Conservation (phyloP, 2,113 vertebrate genomes). For the Junco hyemalis region DNA sequence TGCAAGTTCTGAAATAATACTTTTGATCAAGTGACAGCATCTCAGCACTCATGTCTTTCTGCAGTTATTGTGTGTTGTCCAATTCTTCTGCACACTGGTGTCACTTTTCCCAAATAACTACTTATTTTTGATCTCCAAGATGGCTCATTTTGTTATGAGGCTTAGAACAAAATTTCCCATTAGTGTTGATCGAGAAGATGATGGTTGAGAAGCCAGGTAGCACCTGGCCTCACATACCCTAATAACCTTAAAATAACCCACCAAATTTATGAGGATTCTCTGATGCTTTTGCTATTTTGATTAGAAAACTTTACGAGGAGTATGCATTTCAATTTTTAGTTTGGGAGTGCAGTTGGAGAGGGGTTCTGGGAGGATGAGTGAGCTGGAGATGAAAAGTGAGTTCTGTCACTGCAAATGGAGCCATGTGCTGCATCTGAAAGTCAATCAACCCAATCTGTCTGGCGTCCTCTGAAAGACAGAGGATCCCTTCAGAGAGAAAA, state of each 20-base stretch:
- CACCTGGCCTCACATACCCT: background rate
- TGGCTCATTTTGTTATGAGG: background rate
- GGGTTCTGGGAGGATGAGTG: background rate
- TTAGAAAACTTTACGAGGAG: background rate
- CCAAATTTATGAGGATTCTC: background rate
- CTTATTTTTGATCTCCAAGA: background rate
- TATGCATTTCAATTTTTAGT: background rate
- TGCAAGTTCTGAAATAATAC: background rate
- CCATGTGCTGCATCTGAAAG: constrained; percentile 11
- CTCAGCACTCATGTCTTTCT: background rate
- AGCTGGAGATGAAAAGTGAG: background rate
- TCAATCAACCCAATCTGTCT: background rate
- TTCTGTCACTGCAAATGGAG: background rate
- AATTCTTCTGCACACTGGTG: background rate
- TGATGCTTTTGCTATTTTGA: background rate
- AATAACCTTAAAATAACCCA: background rate
- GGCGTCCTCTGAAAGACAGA: background rate
- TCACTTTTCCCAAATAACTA: background rate
- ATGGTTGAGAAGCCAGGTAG: background rate
- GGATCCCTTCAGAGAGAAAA: constrained; percentile 28
- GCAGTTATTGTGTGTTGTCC: background rate
- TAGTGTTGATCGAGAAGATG: background rate
- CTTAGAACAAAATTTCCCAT: background rate
- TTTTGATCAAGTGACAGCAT: background rate
- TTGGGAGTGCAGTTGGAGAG: background rate